Base-by-base conservation (phyloP, 2,113 vertebrate genomes). In the Sorex fumeus region DNA sequence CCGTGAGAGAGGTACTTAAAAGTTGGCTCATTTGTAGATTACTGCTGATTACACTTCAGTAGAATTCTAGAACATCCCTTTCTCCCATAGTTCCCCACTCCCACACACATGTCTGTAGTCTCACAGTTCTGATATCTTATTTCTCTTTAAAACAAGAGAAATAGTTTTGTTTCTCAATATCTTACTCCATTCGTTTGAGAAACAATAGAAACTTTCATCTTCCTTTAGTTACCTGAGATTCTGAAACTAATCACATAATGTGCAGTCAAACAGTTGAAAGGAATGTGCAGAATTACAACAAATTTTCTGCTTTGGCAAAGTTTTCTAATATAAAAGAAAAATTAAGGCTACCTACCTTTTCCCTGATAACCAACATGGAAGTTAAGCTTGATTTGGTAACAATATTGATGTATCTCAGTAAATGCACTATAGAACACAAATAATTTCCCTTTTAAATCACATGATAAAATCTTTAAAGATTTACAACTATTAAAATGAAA, bases 381-480 rank as follows among this genome's bases (percentile, higher is more conserved):
- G 34, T 53, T 71, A 91, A 70, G 67, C 27, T 84, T 70, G 21
- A 34, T n/a, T 84, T 90, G 64, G 15, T 40, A 7, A 74, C 30
- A 67, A 4, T 23, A 30, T 27, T 28, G 27, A 10, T 80, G 3
- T 74, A 69, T 47, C 23, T 91, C 36, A 83, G 15, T 45, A 86
- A 47, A 30, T 0, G 3, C 64, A 66, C 12, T 66, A 28, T 1
- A 45, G 4, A 3, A 34, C 45, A 69, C 10, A 16, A 15, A 28
- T 25, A 76, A 57, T 2, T 40, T 10, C 19, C 18, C 11, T 40
- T 79, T 40, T 79, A 84, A 28, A 10, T 34, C 34, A 1, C 2
- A 69, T 2, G 82, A 67, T 62, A 76, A 34, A 84, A 84, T 84
- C 5, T 45, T 77, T 78, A n/a, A 82, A 60, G 87, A 57, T 71